A percentile compares a stretch with the other conserved stretches of the same genome.
Conservation (phyloP, 2,888 invertebrate species). For the Cancer borealis region DNA sequence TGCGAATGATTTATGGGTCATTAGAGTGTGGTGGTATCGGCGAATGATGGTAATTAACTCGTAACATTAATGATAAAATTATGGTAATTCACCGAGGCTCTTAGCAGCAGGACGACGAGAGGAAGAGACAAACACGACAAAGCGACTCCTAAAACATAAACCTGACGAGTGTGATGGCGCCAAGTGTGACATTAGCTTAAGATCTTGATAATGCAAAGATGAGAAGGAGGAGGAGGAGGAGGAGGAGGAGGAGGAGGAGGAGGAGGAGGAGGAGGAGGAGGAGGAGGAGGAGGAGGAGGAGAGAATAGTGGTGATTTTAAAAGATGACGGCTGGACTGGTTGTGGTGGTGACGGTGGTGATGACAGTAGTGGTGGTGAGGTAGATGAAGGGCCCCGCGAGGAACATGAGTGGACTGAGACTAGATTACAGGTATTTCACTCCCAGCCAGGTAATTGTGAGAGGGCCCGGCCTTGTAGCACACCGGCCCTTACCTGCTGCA, state of each 20-base stretch:
- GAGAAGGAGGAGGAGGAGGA: not conserved
- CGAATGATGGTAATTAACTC: not conserved
- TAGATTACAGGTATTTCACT: conserved; percentile 52
- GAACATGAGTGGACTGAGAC: conserved; percentile 35
- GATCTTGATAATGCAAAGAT: not conserved
- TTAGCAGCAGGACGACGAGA: not conserved
- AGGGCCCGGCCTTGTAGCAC: conserved; percentile 22
- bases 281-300: not conserved
- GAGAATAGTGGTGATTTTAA: conserved; percentile 11
- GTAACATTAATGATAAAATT: conserved; percentile 9
- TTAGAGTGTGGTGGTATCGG: not conserved
- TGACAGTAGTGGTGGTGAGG: conserved; percentile 42
- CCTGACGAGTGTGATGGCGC: not conserved
- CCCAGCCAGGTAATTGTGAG: conserved; percentile 47
- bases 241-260: not conserved
- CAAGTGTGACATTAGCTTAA: not conserved
- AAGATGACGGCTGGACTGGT: conserved; percentile 17
- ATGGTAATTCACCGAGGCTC: not conserved
- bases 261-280: not conserved
- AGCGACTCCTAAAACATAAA: not conserved
- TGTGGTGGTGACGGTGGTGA: conserved; percentile 43
- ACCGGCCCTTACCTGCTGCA: not conserved
- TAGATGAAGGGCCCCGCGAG: conserved; percentile 23
- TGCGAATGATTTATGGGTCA: not conserved
- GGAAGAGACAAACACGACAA: not conserved